These are phyloP conservation scores for Cybosia mesomella DNA, from an alignment of 2,888 invertebrate species.

Conservation along the genomic window DNA sequence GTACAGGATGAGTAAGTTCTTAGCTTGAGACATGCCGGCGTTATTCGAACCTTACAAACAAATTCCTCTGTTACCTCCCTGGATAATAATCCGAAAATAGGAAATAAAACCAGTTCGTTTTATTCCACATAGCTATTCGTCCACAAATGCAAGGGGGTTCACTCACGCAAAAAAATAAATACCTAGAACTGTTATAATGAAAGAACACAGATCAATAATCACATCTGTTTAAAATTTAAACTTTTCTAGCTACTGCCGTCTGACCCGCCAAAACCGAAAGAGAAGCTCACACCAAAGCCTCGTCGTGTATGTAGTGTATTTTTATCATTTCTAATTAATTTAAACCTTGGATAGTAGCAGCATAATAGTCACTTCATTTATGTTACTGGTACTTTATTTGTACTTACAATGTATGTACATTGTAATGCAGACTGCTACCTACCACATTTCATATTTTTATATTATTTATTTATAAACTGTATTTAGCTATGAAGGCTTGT, in stretches of 20 bases:
- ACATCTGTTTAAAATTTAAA: not conserved
- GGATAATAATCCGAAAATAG: not conserved
- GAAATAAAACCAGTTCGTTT: not conserved
- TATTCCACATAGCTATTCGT: not conserved
- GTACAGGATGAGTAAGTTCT: constrained; percentile 24
- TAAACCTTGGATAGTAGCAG: too few relatives aligned
- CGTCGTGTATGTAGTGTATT: not conserved
- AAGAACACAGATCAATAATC: not conserved
- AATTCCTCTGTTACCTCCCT: not conserved
- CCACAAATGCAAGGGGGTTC: too few relatives aligned
- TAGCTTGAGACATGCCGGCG: not conserved
- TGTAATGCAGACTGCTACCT: too few relatives aligned
- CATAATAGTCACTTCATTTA: too few relatives aligned
- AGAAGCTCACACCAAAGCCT: not conserved
- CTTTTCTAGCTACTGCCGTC: not conserved
- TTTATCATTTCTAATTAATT: too few relatives aligned
- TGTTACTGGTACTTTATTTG: too few relatives aligned
- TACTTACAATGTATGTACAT: too few relatives aligned
- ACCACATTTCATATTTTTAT: too few relatives aligned
- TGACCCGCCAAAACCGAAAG: not conserved
- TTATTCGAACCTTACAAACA: not conserved
- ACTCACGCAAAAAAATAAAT: not conserved
- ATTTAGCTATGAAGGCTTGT: too few relatives aligned
- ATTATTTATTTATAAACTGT: too few relatives aligned
- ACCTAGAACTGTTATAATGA: not conserved